Evolutionary conservation across 2,797 vertebrate genomes (phyloP), one percentile per base, ranked within the genome.

Genomic region (Enteromius anoplus): DNA sequence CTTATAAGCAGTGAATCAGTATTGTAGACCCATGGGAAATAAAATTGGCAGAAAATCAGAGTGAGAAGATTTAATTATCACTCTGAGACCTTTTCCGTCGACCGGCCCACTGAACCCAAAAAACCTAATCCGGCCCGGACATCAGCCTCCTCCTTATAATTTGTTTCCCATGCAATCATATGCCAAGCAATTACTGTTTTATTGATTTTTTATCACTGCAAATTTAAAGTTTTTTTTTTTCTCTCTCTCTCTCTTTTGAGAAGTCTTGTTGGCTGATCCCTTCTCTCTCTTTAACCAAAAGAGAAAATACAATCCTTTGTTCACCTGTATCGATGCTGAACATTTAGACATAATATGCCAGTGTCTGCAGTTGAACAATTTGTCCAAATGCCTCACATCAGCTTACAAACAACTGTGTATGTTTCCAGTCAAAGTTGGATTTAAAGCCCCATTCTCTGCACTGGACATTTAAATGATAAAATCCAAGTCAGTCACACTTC

Each of bases 1-100:
- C 94, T 95, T 89, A 94, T 94, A 94, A 96, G 94, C 95, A 90
- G 92, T 87, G 93, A 95, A 94, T 95, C 95, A 94, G 95, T 96
- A 93, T 95, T 94, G 94, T 95, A 89, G 90, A 92, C 97, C 94
- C 96, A 5, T 84, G 97, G 97, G 97, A 99, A 97, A 98, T 97
- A 97, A 97, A 97, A 98, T 97, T 97, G 97, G 97, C 96, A 97
- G 96, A 94, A 97, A 98, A 98, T 97, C 97, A 98, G 96, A 96
- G 94, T 92, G 95, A 97, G 96, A 95, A 97, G 97, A 98, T 99
- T 98, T 98, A 97, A 99, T 99, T 99, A 97, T 96, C 93, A 93
- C 95, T 94, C 91, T 71, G 94, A 98, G 97, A 96, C 96, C 96
- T 96, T 96, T 96, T 91, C 90, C 85, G 81, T 91, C 92, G 93